Evolutionary conservation across 2,797 vertebrate species (phyloP).

Genomic region (Meriones psammophilus): DNA sequence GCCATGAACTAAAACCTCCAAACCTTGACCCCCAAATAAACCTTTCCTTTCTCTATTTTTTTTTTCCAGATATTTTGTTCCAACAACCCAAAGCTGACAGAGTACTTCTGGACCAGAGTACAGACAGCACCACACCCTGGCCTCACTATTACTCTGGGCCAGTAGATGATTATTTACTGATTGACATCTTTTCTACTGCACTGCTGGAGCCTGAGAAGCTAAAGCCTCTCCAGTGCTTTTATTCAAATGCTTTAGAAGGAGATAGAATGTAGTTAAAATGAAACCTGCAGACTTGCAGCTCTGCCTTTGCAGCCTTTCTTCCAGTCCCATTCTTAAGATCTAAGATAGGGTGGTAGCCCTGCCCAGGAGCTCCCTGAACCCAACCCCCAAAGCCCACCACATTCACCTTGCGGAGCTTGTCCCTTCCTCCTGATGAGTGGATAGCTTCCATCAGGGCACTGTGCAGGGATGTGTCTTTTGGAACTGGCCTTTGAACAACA

Average conservation of each 20-base stretch:
- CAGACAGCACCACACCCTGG: rapidly evolving
- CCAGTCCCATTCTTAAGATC: background rate
- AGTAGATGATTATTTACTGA: rapidly evolving
- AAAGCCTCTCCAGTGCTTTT: background rate
- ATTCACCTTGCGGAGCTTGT: slow-evolving; percentile 94
- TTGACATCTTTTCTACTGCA: background rate
- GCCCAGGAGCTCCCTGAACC: background rate
- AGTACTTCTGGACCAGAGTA: rapidly evolving
- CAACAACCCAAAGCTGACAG: background rate
- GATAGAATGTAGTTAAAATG: rapidly evolving
- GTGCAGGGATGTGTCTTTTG: slow-evolving; percentile 94
- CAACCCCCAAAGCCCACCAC: too few species aligned
- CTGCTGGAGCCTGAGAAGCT: background rate
- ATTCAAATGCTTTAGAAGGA: rapidly evolving
- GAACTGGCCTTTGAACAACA: slow-evolving; percentile 91
- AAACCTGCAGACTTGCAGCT: rapidly evolving
- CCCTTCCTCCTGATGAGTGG: slow-evolving; percentile 92
- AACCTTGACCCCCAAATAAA: background rate
- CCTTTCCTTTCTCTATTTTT: background rate
- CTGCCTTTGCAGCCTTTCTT: background rate
- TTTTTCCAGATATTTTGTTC: background rate
- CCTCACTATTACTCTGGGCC: background rate
- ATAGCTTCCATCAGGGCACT: slow-evolving; percentile 97
- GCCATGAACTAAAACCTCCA: background rate
- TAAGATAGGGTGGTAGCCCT: background rate